Percentiles rank a stretch among this genome's conserved stretches.
Conservation (phyloP, 2,888 invertebrate species). For the Ctena decussata region DNA sequence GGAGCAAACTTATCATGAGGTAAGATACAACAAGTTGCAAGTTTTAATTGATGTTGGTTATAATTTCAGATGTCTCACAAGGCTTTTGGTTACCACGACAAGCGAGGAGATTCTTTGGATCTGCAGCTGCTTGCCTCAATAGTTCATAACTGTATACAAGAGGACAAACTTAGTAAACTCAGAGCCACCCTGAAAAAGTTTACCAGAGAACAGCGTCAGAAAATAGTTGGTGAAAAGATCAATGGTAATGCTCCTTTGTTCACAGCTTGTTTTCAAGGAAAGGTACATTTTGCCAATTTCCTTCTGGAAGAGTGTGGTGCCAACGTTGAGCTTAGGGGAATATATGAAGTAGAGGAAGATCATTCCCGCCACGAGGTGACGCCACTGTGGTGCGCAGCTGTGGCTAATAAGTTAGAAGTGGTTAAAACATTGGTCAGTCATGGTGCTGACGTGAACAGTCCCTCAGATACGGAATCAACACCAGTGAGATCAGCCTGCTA, state of each 20-base stretch:
- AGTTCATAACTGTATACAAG: conserved; percentile 73
- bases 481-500: conserved; percentile 97
- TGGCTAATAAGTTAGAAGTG: conserved; percentile 93
- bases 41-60: too few species aligned
- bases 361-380: conserved; percentile 93
- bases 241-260: conserved; percentile 80
- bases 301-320: conserved; percentile 94
- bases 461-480: conserved; percentile 94
- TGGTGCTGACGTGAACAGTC: conserved; percentile 95
- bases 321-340: conserved; percentile 93
- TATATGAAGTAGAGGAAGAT: conserved; percentile 92
- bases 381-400: conserved; percentile 97
- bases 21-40: background rate
- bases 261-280: conserved; percentile 76
- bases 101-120: background rate
- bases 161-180: conserved; percentile 72
- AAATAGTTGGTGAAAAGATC: conserved; percentile 66
- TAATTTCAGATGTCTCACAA: conserved; percentile 13
- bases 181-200: conserved; percentile 68
- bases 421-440: conserved; percentile 93
- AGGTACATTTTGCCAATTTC: conserved; percentile 91
- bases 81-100: background rate
- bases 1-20: background rate
- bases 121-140: conserved; percentile 57
- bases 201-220: conserved; percentile 59